Evolutionary conservation across 2,797 vertebrate species (phyloP).

Genomic region (Artibeus jamaicensis): DNA sequence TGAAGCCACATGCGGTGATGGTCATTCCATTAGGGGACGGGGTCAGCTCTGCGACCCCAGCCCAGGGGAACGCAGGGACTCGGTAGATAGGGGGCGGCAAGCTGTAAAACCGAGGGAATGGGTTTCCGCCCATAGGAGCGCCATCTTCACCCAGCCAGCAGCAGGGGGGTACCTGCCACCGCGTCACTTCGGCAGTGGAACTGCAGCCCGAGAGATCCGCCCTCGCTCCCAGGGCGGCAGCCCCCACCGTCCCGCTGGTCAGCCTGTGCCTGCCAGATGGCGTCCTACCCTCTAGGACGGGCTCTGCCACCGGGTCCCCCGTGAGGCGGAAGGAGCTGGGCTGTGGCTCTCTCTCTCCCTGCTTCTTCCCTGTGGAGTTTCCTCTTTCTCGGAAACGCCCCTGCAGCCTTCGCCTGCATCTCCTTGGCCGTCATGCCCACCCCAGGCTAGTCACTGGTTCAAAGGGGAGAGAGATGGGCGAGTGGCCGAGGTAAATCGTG

Average conservation of each 20-base stretch:
- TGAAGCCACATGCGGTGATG: not conserved
- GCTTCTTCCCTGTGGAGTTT: not conserved
- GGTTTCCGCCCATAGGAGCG: not conserved
- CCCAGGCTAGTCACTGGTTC: not conserved
- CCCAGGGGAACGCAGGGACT: not conserved
- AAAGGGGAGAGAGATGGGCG: not conserved
- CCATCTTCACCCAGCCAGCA: not conserved
- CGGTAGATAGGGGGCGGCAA: not conserved
- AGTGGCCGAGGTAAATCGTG: rapidly evolving
- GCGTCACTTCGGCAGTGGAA: not conserved
- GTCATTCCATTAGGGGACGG: rapidly evolving
- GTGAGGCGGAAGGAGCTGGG: not conserved
- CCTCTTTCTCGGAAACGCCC: not conserved
- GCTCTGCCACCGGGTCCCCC: not conserved
- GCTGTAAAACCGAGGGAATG: not conserved
- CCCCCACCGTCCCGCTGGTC: rapidly evolving
- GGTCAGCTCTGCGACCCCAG: not conserved
- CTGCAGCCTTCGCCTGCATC: not conserved
- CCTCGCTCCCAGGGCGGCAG: not conserved
- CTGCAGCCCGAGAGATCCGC: rapidly evolving
- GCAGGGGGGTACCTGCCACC: not conserved
- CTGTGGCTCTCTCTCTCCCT: no score
- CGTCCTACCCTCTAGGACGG: rapidly evolving
- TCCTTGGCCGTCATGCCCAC: not conserved
- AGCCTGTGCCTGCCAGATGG: not conserved